Evolutionary conservation across 1,140 invertebrate genomes (phyloP), one percentile per base, ranked within the genome.

Genomic region (Pollicipes pollicipes): DNA sequence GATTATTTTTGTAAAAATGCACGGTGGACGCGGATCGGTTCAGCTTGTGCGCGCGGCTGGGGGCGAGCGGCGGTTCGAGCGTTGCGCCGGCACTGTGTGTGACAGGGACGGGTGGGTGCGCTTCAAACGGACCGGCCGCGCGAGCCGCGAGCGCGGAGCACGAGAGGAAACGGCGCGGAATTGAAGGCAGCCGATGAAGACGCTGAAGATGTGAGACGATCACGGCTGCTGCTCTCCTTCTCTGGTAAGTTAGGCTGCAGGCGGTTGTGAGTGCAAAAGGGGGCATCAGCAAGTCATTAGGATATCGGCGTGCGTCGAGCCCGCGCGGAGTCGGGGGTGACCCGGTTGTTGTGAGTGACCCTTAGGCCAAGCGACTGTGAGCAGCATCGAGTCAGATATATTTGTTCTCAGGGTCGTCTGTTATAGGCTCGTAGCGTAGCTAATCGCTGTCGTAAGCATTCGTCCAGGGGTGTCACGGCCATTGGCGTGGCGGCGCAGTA

Each of bases 321-420:
- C 45, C 10, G 21, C 21, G 13, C 45, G 13, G 45, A n/a, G 6
- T 21, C 45, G 45, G 2, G 6, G 45, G 45, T 58, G 21, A 21
- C 6, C 17, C 13, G 2, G 45, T 58, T 21, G 45, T 58, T 58
- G 45, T 58, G 45, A 10, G 45, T 58, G 21, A 58, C 13, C 45
- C 45, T 2, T n/a, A 21, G 17, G 45, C 45, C 21, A 3, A 10
- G 45, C 45, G 45, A 21, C 45, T 24, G 45, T 17, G 21, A 21
- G 13, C 13, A 24, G 45, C 45, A 21, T 58, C 45, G 45, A 58
- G 45, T 58, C 45, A 58, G 45, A 58, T 58, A 21, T n/a, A n/a
- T n/a, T 58, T 58, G 45, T 58, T 58, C 45, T 58, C 45, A 58
- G 45, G 45, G 45, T 58, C 45, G 45, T 58, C 45, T 58, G 45